These are phyloP conservation scores for Pelvicachromis taeniatus DNA, from an alignment of 2,113 vertebrate species.

Conservation along the genomic window DNA sequence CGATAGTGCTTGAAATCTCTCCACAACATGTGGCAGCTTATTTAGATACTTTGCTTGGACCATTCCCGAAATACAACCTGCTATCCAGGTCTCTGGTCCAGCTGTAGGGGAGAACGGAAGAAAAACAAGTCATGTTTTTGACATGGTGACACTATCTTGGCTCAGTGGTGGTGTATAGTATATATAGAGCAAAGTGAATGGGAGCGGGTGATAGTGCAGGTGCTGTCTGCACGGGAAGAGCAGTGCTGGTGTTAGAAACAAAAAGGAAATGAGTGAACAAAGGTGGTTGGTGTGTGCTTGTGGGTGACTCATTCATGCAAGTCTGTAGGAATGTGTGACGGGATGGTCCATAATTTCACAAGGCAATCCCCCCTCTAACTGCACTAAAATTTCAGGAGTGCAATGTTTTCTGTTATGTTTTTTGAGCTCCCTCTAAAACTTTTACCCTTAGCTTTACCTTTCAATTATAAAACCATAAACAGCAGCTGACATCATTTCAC, in stretches of 20 bases:
- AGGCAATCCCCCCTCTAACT: background rate
- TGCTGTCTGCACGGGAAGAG: conserved; percentile 54
- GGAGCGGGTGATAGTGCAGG: conserved; percentile 27
- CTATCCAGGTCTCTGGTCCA: background rate
- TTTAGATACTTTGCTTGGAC: background rate
- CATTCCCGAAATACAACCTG: background rate
- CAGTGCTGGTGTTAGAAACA: conserved; percentile 24
- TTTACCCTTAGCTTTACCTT: background rate
- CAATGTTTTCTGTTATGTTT: background rate
- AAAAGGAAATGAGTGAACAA: conserved; percentile 41
- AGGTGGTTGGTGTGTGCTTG: conserved; percentile 20
- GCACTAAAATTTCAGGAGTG: background rate
- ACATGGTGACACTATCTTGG: background rate
- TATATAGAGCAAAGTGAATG: background rate
- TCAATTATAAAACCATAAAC: background rate
- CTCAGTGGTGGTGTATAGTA: background rate
- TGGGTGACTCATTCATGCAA: conserved; percentile 48
- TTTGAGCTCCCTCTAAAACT: background rate
- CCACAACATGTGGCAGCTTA: conserved; percentile 17
- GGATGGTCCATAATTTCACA: conserved; percentile 29
- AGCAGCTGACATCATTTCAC: background rate
- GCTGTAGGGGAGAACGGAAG: background rate
- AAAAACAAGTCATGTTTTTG: conserved; percentile 41
- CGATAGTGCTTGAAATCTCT: background rate
- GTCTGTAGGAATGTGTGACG: conserved; percentile 20